Evolutionary conservation across 2,888 invertebrate species (phyloP).

Genomic region (Endotricha flammealis): DNA sequence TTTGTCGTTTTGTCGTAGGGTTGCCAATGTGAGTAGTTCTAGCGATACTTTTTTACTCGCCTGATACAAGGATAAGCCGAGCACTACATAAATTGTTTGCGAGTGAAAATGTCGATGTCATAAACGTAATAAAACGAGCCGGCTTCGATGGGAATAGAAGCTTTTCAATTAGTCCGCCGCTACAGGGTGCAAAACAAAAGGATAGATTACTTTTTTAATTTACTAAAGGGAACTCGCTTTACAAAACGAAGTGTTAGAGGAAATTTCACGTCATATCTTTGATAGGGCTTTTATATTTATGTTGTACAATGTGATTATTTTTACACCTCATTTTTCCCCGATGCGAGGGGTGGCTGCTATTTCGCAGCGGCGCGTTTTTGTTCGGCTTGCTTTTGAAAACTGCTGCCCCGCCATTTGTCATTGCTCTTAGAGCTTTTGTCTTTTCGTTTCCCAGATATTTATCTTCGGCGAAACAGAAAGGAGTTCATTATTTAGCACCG

Average conservation of each 20-base stretch:
- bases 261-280: not conserved
- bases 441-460: constrained; percentile 39
- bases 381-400: constrained; percentile 27
- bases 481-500: constrained; percentile 33
- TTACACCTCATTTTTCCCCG: constrained; percentile 14
- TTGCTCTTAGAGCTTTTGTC: constrained; percentile 38
- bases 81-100: not conserved
- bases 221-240: not conserved
- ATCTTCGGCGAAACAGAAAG: constrained; percentile 34
- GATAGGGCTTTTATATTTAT: constrained; percentile 1
- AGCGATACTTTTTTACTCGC: constrained; percentile 2
- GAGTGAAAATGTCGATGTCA: not conserved
- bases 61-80: not conserved
- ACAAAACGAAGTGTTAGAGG: not conserved
- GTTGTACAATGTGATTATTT: constrained; percentile 14
- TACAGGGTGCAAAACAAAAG: not conserved
- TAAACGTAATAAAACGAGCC: not conserved
- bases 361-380: constrained; percentile 30
- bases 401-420: constrained; percentile 37
- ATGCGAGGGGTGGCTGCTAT: constrained; percentile 19
- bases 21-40: constrained; percentile 14
- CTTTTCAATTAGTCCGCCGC: constrained; percentile 1
- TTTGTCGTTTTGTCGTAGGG: constrained; percentile 30
- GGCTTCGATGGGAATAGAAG: not conserved
- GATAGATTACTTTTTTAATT: not conserved